These are phyloP conservation scores for Therioaphis trifolii DNA, from an alignment of 2,888 invertebrate genomes.

Conservation along the genomic window DNA sequence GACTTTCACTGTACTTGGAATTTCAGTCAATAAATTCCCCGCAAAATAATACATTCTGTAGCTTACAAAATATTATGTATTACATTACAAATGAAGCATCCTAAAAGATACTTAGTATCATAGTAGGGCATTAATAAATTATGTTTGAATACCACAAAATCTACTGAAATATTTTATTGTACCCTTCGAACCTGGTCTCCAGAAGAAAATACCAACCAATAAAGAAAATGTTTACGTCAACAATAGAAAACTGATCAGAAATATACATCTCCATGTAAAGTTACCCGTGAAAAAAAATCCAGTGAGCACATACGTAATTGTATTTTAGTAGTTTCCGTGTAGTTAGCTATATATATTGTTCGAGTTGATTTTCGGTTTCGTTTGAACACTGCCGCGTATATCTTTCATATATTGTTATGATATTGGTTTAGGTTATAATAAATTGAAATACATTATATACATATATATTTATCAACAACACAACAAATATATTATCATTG, in stretches of 20 bases:
- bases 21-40: neutral
- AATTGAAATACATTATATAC: slow-evolving; percentile 23
- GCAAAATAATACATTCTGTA: neutral
- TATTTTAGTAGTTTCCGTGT: slow-evolving; percentile 53
- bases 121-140: neutral
- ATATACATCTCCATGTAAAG: slow-evolving; percentile 26
- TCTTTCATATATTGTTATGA: slow-evolving; percentile 8
- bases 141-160: neutral
- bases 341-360: slow-evolving; percentile 44
- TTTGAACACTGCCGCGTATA: slow-evolving; percentile 37
- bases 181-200: slow-evolving; percentile 58
- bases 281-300: slow-evolving; percentile 49
- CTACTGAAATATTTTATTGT: slow-evolving; percentile 1
- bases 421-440: slow-evolving; percentile 10
- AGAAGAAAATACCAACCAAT: neutral
- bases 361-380: slow-evolving; percentile 45
- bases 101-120: neutral
- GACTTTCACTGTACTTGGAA: neutral
- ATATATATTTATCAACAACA: slow-evolving; percentile 39
- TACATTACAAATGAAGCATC: neutral
- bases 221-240: neutral
- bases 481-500: slow-evolving; percentile 17
- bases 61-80: neutral
- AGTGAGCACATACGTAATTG: slow-evolving; percentile 56
- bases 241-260: neutral